Evolutionary conservation across 64 coral and sea anemone genomes (phyloP), one percentile per base, ranked within the genome.

Genomic region (Porites lutea): DNA sequence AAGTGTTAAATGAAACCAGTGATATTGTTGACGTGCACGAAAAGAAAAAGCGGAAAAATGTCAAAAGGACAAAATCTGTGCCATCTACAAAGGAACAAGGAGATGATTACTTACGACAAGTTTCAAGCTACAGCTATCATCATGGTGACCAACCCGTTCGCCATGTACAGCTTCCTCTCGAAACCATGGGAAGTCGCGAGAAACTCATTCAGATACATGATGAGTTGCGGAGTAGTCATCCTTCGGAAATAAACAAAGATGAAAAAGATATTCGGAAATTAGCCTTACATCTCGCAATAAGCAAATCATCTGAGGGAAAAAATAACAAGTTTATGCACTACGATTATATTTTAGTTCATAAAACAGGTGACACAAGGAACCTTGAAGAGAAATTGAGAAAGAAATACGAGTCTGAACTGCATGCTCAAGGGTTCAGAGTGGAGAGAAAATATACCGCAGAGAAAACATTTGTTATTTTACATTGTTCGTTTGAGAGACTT

Each of bases 401-500:
- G 72, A 68, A 79, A 21, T 98, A 91, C 90, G 96, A 98, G 72
- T 16, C 58, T 48, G 67, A 47, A 72, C 90, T 98, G 20, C 67
- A 90, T 62, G 69, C 86, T 16, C 93, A 95, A 71, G 93, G 93
- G 52, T 90, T 98, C 27, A 93, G 71, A 52, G 86, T 98, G 64
- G 96, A 93, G 59, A 52, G 83, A 8, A 98, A 95, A 64, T 95
- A 95, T 64, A 95, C 90, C 18, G 80, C 60, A 71, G 75, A 86
- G 16, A 79, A 89, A 52, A 93, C 96, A 18, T 98, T 95, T 88
- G 88, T 93, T 2, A 61, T 93, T 60, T 69, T 98, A 13, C 93
- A 93, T 52, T 98, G 96, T 95, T 91, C 96, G 65, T 98, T 98
- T 95, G 93, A 95, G 74, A 98, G 93, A 48, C 83, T 98, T 18